Percentiles rank a stretch among this genome's conserved stretches.
phyloP scores from a whole-genome alignment of 2,113 vertebrate species.

The Oryzias javanicus region DNA sequence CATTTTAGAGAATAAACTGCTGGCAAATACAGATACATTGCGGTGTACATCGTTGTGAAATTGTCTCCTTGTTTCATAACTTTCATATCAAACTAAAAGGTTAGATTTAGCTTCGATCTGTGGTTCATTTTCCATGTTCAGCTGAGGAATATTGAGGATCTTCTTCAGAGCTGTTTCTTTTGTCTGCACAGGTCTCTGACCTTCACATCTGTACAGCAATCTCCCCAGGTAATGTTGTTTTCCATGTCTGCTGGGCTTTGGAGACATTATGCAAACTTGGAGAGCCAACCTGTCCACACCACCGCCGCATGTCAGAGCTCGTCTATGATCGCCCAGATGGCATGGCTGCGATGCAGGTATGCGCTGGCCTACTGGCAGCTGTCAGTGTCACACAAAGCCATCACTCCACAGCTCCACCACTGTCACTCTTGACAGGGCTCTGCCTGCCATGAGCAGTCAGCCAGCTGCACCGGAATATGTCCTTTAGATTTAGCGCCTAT shows the following conservation, averaged over 20 bases:
- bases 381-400: conserved; percentile 64
- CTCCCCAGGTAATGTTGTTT: conserved; percentile 55
- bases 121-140: conserved; percentile 39
- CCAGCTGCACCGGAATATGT: conserved; percentile 46
- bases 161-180: conserved; percentile 36
- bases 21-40: conserved; percentile 10
- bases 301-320: conserved; percentile 49
- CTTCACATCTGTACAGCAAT: conserved; percentile 48
- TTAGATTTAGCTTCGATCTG: conserved; percentile 33
- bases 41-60: conserved; percentile 30
- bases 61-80: conserved; percentile 33
- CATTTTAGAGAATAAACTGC: conserved; percentile 29
- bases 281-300: conserved; percentile 54
- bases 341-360: conserved; percentile 52
- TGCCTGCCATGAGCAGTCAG: conserved; percentile 45
- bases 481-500: conserved; percentile 45
- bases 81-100: conserved; percentile 40
- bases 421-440: conserved; percentile 58
- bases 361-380: conserved; percentile 52
- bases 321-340: conserved; percentile 59
- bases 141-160: conserved; percentile 33
- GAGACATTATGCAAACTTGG: conserved; percentile 56
- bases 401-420: conserved; percentile 63
- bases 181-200: conserved; percentile 48
- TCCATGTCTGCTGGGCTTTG: conserved; percentile 38